These are phyloP conservation scores for Hydropotes inermis DNA, from an alignment of 2,113 vertebrate species.

Conservation along the genomic window DNA sequence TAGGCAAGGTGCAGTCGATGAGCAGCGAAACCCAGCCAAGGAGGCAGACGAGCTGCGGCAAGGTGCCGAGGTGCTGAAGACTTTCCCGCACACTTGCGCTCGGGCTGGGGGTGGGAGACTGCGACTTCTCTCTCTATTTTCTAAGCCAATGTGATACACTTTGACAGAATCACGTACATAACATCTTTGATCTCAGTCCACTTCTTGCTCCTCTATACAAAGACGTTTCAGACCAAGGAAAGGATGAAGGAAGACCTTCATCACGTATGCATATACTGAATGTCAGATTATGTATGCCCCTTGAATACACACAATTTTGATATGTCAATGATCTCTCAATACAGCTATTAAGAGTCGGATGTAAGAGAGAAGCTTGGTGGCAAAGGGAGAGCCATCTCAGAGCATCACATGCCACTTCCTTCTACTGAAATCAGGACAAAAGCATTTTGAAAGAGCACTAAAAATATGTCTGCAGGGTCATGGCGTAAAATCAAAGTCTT, in stretches of 20 bases:
- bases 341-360: background rate
- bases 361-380: background rate
- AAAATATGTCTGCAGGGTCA: fast-evolving
- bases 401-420: background rate
- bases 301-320: background rate
- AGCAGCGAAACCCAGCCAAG: background rate
- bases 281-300: background rate
- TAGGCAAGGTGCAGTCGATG: background rate
- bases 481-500: background rate
- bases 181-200: background rate
- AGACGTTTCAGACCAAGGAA: background rate
- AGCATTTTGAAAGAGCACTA: background rate
- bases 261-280: fast-evolving
- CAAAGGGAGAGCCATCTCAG: background rate
- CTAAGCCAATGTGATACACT: background rate
- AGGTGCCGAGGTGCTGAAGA: background rate
- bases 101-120: background rate
- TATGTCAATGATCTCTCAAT: background rate
- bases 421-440: background rate
- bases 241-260: background rate
- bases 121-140: background rate
- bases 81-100: fast-evolving
- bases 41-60: background rate
- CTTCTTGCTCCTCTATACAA: background rate
- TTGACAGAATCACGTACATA: background rate